A percentile compares a stretch with the other conserved stretches of the same genome.
These are phyloP conservation scores for Trichomycterus rosablanca DNA, from an alignment of 2,113 vertebrate species.

Conservation along the genomic window DNA sequence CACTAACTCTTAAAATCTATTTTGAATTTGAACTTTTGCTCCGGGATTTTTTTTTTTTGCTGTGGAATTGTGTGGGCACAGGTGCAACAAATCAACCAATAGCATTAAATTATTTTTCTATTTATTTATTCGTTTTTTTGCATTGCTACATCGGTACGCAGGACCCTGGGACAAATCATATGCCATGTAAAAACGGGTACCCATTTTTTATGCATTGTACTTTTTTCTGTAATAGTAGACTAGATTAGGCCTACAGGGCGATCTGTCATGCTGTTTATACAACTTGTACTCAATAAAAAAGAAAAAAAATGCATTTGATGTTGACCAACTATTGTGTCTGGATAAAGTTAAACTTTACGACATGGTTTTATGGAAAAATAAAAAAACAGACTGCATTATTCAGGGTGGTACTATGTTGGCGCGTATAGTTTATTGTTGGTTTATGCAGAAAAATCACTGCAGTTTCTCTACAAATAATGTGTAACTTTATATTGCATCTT, in stretches of 20 bases:
- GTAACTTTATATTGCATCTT: neutral
- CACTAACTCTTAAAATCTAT: constrained; percentile 14
- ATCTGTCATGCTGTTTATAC: constrained; percentile 35
- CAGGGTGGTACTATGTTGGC: no score
- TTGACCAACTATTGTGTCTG: constrained; percentile 21
- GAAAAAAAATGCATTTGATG: constrained; percentile 22
- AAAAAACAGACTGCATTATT: neutral
- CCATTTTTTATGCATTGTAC: constrained; percentile 28
- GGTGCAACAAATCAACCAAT: constrained; percentile 29
- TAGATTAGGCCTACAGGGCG: constrained; percentile 28
- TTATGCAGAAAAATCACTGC: no score
- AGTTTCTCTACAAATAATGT: no score
- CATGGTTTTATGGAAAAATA: constrained; percentile 1
- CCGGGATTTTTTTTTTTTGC: constrained; percentile 3
- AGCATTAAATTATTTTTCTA: constrained; percentile 47
- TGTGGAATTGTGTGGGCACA: constrained; percentile 29
- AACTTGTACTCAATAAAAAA: constrained; percentile 40
- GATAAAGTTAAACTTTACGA: neutral
- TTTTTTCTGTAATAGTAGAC: constrained; percentile 57
- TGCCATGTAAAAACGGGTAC: constrained; percentile 63
- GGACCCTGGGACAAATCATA: constrained; percentile 81
- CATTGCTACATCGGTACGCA: constrained; percentile 56
- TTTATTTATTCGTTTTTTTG: constrained; percentile 44
- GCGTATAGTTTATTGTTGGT: no score
- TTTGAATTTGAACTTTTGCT: constrained; percentile 4